Conservation (phyloP, 2,113 vertebrate species). For the Platycercus adscitus region DNA sequence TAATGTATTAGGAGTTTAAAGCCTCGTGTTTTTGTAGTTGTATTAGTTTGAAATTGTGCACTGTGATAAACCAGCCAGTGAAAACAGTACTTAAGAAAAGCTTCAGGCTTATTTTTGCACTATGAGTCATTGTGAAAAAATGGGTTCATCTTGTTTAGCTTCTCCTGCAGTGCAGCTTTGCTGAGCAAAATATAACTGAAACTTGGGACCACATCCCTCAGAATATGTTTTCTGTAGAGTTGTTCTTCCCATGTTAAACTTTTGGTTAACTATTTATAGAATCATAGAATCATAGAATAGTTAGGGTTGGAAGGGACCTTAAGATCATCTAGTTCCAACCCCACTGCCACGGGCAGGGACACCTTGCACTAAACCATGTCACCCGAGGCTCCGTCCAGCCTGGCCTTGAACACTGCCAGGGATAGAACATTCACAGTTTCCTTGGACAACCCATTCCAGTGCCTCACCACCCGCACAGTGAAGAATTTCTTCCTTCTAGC, state of each 20-base stretch:
- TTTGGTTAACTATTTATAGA: neutral
- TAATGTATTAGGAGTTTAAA: neutral
- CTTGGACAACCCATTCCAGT: too few species aligned
- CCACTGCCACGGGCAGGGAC: too few species aligned
- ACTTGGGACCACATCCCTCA: neutral
- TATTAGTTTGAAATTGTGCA: neutral
- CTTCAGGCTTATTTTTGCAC: constrained; percentile 34
- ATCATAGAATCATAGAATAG: too few species aligned
- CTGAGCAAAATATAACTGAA: constrained; percentile 1
- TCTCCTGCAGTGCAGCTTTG: constrained; percentile 21
- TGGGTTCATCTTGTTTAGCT: constrained; percentile 47
- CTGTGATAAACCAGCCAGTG: neutral
- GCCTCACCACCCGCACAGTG: too few species aligned
- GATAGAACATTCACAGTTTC: too few species aligned
- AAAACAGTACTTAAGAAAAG: constrained; percentile 40
- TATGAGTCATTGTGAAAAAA: constrained; percentile 51
- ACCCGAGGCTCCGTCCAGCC: too few species aligned
- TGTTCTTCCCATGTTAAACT: neutral
- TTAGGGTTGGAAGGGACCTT: too few species aligned
- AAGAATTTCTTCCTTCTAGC: too few species aligned
- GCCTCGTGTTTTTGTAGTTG: neutral
- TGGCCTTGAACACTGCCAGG: too few species aligned
- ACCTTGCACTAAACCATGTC: too few species aligned
- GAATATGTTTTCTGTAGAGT: neutral
- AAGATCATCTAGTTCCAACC: too few species aligned